Evolutionary conservation across 2,797 vertebrate genomes (phyloP), one percentile per base, ranked within the genome.

Genomic region (Argyrosomus regius): DNA sequence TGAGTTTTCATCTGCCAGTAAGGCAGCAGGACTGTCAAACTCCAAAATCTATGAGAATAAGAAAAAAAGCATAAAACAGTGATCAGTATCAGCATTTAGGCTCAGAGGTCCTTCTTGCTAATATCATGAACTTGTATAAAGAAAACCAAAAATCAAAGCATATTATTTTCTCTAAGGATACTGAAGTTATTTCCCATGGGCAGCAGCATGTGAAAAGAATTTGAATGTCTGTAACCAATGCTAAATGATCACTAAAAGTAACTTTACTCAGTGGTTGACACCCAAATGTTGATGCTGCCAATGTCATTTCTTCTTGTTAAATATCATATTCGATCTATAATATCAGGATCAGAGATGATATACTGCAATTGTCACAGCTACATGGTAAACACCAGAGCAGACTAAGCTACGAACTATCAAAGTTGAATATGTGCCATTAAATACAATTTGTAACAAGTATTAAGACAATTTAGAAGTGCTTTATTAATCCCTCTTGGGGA

Each of bases 1-100:
- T 35, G 96, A 96, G 80, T 91, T 95, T 86, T 95, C 93, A 81
- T 96, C 88, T 53, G 93, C 93, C 81, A 96, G 91, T 84, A 96
- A 89, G 48, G 90, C 91, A 49, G 92, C 71, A 0, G 96, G 96
- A 73, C 90, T 92, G 90, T 96, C 95, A 80, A 96, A 96, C 92
- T 96, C 96, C 90, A 95, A 69, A 89, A 96, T 94, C 96, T 96
- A 48, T 49, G 28, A 87, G 24, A 82, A 77, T 59, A 41, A 75
- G 22, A 89, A 39, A 35, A 39, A 9, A 70, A 83, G 52, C 54
- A 83, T 48, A 77, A 26, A 82, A 68, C 31, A 65, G 78, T 24
- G 18, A 87, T 90, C n/a, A 87, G 57, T 53, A 69, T 10, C 57
- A 78, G 58, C 75, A 79, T 59, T 68, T 39, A 50, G 54, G 79